Evolutionary conservation across 2,113 vertebrate species (phyloP).

Genomic region (Chloroceryle aenea): DNA sequence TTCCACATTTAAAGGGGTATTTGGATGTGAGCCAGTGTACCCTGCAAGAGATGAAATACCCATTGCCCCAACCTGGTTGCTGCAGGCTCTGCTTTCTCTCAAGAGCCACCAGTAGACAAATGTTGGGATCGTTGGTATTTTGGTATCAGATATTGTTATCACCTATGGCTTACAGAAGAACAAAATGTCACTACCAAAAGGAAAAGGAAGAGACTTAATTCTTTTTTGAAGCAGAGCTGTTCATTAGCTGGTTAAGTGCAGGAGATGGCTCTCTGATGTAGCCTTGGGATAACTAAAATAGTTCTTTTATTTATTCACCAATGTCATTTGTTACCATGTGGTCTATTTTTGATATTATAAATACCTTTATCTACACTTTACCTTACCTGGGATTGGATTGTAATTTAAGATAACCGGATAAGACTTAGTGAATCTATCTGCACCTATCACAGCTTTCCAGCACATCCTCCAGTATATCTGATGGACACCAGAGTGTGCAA

Average conservation of each 20-base stretch:
- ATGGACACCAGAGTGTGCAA: neutral
- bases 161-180: neutral
- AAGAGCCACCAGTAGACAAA: neutral
- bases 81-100: neutral
- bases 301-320: neutral
- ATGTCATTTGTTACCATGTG: neutral
- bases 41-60: neutral
- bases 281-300: neutral
- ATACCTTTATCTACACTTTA: neutral
- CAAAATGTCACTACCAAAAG: neutral
- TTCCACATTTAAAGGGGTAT: constrained; percentile 26
- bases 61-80: neutral
- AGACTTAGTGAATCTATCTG: neutral
- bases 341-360: neutral
- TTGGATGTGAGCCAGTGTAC: neutral
- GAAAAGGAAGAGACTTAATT: neutral
- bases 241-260: neutral
- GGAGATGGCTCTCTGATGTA: neutral
- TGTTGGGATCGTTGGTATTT: neutral
- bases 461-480: neutral
- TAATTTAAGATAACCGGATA: neutral
- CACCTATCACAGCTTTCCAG: neutral
- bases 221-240: neutral
- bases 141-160: neutral
- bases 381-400: neutral